Evolutionary conservation across 2,888 invertebrate genomes (phyloP), one percentile per base, ranked within the genome.

Genomic region (Herminia tarsipennalis): DNA sequence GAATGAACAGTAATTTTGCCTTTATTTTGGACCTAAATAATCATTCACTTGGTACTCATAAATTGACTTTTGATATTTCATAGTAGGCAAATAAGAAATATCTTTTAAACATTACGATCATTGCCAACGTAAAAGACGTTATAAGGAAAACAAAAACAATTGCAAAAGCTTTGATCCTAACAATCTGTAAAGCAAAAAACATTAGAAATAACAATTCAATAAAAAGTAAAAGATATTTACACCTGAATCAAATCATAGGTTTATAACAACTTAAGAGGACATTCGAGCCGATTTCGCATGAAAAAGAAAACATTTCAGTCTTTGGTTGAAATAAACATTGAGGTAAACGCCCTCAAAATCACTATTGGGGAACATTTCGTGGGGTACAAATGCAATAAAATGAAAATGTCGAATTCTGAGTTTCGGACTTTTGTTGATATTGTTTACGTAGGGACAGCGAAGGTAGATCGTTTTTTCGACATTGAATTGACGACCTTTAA

Each of bases 331-430:
- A 21, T 22, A 33, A 33, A 22, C 12, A 27, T 18, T 21, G 8
- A 14, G 9, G 5, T 24, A 3, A 30, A 22, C 17, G n/a, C n/a
- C 25, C 41, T 30, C 29, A 33, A 40, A 25, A 42, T 30, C 14
- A 44, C 32, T 17, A 17, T 12, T 9, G 6, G n/a, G n/a, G n/a
- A n/a, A n/a, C n/a, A 28, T 34, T 35, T 18, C 34, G 21, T 45
- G 33, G 39, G 44, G 39, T 39, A 32, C 2, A 34, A 18, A 21
- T 21, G 6, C 17, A 22, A 27, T 27, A 34, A 50, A 55, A 39
- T 30, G 9, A 29, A 48, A 28, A 32, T 5, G 25, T 20, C 8
- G 21, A 29, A 14, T n/a, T 27, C 6, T 22, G 14, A 27, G 10
- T 30, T 1, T 10, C 1, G 13, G n/a, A n/a, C 8, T 5, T 28